phyloP scores from a whole-genome alignment of 2,113 vertebrate genomes.

The Pseudorectes ferrugineus region DNA sequence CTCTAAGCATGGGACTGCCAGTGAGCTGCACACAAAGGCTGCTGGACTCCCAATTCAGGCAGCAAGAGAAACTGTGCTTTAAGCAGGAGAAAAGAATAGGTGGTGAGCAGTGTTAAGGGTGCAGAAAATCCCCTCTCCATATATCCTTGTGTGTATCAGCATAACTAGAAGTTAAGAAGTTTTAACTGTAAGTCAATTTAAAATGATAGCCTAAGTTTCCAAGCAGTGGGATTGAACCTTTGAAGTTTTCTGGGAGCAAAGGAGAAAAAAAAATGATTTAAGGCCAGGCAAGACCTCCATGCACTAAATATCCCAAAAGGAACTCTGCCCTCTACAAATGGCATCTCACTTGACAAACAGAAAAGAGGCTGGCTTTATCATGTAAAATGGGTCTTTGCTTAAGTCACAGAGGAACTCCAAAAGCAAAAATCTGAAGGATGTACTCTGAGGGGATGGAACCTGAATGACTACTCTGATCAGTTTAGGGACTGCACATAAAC shows the following conservation, averaged over 20 bases:
- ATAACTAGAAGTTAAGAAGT: neutral
- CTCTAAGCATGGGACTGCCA: neutral
- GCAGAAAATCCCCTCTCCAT: neutral
- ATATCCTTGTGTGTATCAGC: rapidly evolving
- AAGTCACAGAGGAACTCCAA: neutral
- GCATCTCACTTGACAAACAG: neutral
- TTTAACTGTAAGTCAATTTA: neutral
- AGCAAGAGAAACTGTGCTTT: neutral
- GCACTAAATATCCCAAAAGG: neutral
- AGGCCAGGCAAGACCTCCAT: neutral
- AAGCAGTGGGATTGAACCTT: neutral
- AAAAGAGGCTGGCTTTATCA: neutral
- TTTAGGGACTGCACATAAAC: neutral
- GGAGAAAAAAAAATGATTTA: neutral
- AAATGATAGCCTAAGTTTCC: neutral
- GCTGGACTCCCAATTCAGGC: neutral
- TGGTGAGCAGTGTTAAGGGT: neutral
- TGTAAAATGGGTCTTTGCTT: neutral
- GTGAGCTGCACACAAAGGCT: neutral
- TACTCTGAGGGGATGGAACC: neutral
- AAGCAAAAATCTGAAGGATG: neutral
- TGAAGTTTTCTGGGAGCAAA: neutral
- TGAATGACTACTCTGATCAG: neutral
- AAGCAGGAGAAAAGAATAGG: neutral
- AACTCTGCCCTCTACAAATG: neutral